Base-by-base conservation (phyloP, 2,888 invertebrate genomes). In the Patella pellucida region DNA sequence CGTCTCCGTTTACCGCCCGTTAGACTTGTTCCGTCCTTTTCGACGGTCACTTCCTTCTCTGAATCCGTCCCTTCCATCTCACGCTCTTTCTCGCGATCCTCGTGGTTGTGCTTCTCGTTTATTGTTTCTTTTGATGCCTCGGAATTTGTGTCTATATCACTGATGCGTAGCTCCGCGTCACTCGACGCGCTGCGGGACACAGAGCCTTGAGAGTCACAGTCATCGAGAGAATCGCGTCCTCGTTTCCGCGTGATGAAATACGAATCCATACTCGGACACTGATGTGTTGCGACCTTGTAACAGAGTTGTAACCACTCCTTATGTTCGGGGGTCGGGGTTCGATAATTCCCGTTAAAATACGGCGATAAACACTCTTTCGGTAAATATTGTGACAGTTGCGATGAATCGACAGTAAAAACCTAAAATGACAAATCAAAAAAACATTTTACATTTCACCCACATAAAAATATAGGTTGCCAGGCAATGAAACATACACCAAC, bases 381-480 rank as follows among this genome's bases (percentile, higher is more conserved):
- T 91, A 98, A 96, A 94, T 98, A 97, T 88, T 94, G 93, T 83
- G 94, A 94, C 84, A 98, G 93, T 91, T 97, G 97, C 79, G 96
- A 95, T 90, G 96, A 94, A 91, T 95, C 97, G 85, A 98, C 97
- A 51, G 97, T 98, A 92, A 95, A 97, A 80, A 98, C 91, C 91
- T 91, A 82, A 7, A 82, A 77, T n/a, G 76, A 16, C 19, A 62
- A 69, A 73, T 71, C 56, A 50, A 50, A 69, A 50, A 51, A 15
- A 16, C 5, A 1, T 9, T 7, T 41, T 5, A 41, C 7, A 41
- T 41, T 41, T 31, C 31, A 31, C 7, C 31, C 7, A 31, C 31
- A 31, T 31, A n/a, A n/a, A n/a, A n/a, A n/a, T n/a, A n/a, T n/a
- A n/a, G n/a, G n/a, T n/a, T n/a, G n/a, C n/a, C n/a, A n/a, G n/a